Evolutionary conservation across 1,140 invertebrate genomes (phyloP), one percentile per base, ranked within the genome.

Genomic region (Heliconius hewitsoni): DNA sequence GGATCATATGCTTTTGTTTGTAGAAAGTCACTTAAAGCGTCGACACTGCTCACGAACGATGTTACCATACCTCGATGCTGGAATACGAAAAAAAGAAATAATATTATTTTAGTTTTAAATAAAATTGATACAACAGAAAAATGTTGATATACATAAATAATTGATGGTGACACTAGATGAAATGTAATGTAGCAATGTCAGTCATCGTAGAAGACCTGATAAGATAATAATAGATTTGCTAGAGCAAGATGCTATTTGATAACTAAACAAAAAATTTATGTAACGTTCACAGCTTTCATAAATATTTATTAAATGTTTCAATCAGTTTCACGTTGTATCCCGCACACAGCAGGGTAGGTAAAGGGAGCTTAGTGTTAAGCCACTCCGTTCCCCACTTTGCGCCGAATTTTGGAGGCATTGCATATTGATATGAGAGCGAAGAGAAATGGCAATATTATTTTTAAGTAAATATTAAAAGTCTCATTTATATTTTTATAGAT

Each of bases 1-100:
- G 92, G 92, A 73, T 94, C 91, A 82, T 93, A 94, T 9, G 90
- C 91, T 78, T 94, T 94, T 1, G 91, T 91, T 84, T 94, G 93
- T 4, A 94, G 82, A 83, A 94, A 94, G 80, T 94, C 93, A 76
- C 93, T 94, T 23, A 93, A 84, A 4, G 92, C 92, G 80, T 92
- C 87, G 5, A 90, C 80, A 60, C 85, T 86, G 81, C 90, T 93
- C 4, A 93, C 91, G 73, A 94, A 88, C 4, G 93, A 94, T 1
- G 92, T 93, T 2, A 93, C 91, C 87, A 92, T 93, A 34, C 93
- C 93, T 0, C 93, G 90, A 57, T 93, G 90, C 92, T 77, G 60
- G n/a, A 77, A 77, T 13, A 23, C 2, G 0, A 55, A 1, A 60
- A 30, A 37, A 57, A 2, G 46, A 74, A 55, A n/a, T 39, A 16